A percentile compares a stretch with the other conserved stretches of the same genome.
phyloP scores from a whole-genome alignment of 2,113 vertebrate genomes.

The Ifrita kowaldi region DNA sequence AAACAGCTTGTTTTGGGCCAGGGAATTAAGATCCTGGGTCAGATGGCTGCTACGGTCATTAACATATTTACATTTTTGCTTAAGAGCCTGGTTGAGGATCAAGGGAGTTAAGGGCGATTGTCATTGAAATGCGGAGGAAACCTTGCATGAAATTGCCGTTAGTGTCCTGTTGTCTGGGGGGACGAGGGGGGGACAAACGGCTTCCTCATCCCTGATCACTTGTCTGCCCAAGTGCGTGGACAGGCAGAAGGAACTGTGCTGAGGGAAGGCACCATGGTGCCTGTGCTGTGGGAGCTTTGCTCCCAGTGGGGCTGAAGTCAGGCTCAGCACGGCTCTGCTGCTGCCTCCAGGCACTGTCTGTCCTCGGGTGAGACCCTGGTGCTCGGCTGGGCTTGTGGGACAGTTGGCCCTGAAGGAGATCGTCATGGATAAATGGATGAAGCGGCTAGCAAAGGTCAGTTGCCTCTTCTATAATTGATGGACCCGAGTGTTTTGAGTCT shows the following conservation, averaged over 20 bases:
- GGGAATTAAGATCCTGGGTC: constrained; percentile 37
- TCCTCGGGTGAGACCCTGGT: neutral
- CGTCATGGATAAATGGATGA: constrained; percentile 46
- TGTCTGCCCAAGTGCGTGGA: constrained; percentile 25
- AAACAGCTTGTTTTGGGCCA: neutral
- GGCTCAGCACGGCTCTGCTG: neutral
- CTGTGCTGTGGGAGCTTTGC: neutral
- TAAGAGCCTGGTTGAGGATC: constrained; percentile 51
- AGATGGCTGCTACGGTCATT: constrained; percentile 43
- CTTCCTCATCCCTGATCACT: constrained; percentile 6
- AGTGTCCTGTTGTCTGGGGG: constrained; percentile 56
- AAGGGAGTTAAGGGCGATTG: constrained; percentile 66
- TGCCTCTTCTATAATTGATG: neutral
- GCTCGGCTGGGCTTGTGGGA: neutral
- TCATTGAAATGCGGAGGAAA: constrained; percentile 62
- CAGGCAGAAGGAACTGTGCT: neutral
- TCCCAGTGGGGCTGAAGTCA: neutral
- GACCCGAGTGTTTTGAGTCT: neutral
- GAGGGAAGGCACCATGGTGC: neutral
- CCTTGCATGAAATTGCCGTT: constrained; percentile 77
- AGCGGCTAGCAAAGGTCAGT: constrained; percentile 50
- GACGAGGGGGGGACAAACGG: neutral
- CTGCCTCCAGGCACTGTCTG: neutral
- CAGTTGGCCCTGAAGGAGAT: neutral
- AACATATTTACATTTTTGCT: constrained; percentile 67